Percentiles rank a stretch among this genome's conserved stretches.
Conservation (phyloP, 2,888 invertebrate species). For the Argyresthia goedartella region DNA sequence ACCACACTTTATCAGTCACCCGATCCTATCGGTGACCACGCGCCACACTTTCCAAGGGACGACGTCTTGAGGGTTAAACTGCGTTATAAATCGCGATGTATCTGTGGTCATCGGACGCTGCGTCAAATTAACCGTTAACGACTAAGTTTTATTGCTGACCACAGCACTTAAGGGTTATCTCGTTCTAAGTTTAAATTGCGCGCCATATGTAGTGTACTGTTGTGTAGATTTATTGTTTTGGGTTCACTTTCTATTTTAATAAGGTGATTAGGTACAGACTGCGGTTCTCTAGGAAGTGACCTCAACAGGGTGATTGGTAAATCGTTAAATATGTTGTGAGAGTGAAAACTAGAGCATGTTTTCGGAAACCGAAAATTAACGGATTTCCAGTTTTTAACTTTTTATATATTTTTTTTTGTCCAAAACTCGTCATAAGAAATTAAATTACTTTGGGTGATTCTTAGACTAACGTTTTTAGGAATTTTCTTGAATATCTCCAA, state of each 20-base stretch:
- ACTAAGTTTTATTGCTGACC: constrained; percentile 48
- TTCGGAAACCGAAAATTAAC: no score
- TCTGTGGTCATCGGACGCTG: constrained; percentile 29
- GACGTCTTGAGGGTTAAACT: constrained; percentile 10
- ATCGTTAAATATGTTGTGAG: no score
- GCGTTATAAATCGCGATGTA: constrained; percentile 43
- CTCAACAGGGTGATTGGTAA: no score
- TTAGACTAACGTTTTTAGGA: no score
- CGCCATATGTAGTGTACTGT: constrained; percentile 39
- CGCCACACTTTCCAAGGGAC: constrained; percentile 6
- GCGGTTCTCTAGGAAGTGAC: no score
- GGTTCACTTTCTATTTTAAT: constrained; percentile 22
- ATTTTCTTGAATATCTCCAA: no score
- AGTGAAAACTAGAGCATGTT: no score
- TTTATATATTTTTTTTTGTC: no score
- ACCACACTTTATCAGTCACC: constrained; percentile 57
- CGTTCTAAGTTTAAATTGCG: constrained; percentile 48
- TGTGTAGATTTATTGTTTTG: constrained; percentile 35
- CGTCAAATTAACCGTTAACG: constrained; percentile 62
- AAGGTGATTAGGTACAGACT: not conserved
- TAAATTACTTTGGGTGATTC: no score
- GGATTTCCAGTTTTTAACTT: no score
- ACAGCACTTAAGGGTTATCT: constrained; percentile 49
- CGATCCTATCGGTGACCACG: constrained; percentile 41
- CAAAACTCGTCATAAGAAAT: no score